A percentile compares a stretch with the other conserved stretches of the same genome.
phyloP scores from a whole-genome alignment of 2,797 vertebrate genomes.

The Argentina silus region DNA sequence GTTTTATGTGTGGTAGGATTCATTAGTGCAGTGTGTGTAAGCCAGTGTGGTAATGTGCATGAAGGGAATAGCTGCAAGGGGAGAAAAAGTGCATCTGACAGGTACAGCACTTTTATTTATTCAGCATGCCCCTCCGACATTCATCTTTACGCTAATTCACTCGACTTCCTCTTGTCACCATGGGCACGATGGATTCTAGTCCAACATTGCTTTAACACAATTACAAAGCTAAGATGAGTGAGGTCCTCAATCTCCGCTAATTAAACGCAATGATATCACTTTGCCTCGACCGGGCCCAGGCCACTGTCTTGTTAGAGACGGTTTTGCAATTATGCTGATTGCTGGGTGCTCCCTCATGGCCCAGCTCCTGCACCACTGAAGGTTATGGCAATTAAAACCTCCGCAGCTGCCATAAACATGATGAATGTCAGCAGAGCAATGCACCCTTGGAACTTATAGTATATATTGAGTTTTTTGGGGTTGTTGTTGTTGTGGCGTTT shows the following conservation, averaged over 20 bases:
- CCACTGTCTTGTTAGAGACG: conserved; percentile 36
- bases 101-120: conserved; percentile 30
- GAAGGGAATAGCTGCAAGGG: conserved; percentile 48
- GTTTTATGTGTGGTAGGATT: conserved; percentile 54
- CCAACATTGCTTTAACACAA: conserved; percentile 23
- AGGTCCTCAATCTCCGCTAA: conserved; percentile 45
- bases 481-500: conserved; percentile 1
- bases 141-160: conserved; percentile 18
- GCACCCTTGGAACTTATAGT: conserved; percentile 24
- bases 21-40: conserved; percentile 46
- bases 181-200: background rate
- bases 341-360: conserved; percentile 46
- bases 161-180: background rate
- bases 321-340: conserved; percentile 62
- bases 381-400: conserved; percentile 77
- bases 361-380: conserved; percentile 61
- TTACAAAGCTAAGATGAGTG: conserved; percentile 33
- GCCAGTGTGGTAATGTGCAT: conserved; percentile 51
- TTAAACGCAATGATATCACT: conserved; percentile 49
- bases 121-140: conserved; percentile 20
- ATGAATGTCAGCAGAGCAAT: conserved; percentile 18
- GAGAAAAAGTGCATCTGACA: conserved; percentile 31
- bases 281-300: conserved; percentile 27
- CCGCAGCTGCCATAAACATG: conserved; percentile 58
- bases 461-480: conserved; percentile 47